These are phyloP conservation scores for Coccyzus lansbergi DNA, from an alignment of 2,797 vertebrate genomes.

Conservation along the genomic window DNA sequence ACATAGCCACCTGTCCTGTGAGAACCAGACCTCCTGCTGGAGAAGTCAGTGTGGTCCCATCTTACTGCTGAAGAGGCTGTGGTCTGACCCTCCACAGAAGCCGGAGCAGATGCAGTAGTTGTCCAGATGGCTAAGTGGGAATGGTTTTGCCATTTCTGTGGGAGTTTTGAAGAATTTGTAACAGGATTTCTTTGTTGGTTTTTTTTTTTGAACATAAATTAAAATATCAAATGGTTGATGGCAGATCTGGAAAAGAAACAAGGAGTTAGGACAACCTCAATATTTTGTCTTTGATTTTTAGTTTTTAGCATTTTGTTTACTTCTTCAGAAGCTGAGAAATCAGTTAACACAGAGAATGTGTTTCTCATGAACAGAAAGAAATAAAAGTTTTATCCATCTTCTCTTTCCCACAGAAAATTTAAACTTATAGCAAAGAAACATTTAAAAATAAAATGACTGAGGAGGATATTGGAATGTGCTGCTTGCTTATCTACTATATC, in stretches of 20 bases:
- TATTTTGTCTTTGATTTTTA: constrained; percentile 21
- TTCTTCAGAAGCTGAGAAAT: constrained; percentile 10
- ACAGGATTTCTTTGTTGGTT: neutral
- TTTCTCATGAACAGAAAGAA: neutral
- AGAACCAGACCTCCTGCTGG: neutral
- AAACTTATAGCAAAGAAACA: neutral
- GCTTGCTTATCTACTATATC: neutral
- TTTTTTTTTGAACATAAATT: constrained; percentile 36
- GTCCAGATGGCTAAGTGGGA: neutral
- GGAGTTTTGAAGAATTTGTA: constrained; percentile 14
- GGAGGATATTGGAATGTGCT: neutral
- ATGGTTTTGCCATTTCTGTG: neutral
- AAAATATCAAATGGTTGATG: neutral
- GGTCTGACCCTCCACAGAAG: neutral
- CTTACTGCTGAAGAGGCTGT: neutral
- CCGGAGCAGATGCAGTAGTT: neutral
- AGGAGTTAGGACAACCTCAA: neutral
- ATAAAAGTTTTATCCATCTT: neutral
- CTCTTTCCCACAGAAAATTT: neutral
- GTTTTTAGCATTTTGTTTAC: constrained; percentile 21
- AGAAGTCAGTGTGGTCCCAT: neutral
- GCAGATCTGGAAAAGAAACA: neutral
- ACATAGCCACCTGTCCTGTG: neutral
- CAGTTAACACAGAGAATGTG: neutral
- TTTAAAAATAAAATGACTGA: neutral